Base-by-base conservation (phyloP, 1,140 invertebrate genomes). In the Phthorimaea operculella region DNA sequence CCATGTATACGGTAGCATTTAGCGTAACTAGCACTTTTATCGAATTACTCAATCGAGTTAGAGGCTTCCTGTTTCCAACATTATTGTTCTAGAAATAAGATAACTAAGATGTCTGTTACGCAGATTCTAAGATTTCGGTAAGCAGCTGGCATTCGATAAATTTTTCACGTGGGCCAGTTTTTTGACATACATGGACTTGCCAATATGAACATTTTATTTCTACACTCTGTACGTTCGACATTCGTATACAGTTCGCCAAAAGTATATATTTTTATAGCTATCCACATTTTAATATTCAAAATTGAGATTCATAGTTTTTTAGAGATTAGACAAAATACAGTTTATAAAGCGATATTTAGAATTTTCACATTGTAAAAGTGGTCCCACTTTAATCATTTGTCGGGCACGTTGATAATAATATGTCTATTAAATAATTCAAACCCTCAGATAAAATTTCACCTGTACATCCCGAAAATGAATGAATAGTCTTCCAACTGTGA, bases 241-340 rank as follows among this genome's bases (percentile, higher is more conserved):
- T 70, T 70, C 60, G 66, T 72, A 72, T 72, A 77, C 76, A 70
- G 74, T 77, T 73, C 68, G 74, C 72, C 74, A 76, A 81, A 76
- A 68, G 62, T 82, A 72, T 79, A 79, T 83, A 83, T 83, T 79
- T 79, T 80, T 82, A 68, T 79, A 80, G 68, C 65, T 79, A 74
- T 70, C 70, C 74, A 79, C 67, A 72, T 76, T 76, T 75, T 58
- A 58, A 51, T 60, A 66, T 66, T 64, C 64, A 63, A 70, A 66
- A 70, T 70, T 66, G 58, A 60, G 44, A 60, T 52, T 66, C 54
- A 62, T 67, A 67, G 53, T 52, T 62, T 64, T 61, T 58, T 62
- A 66, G 55, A 57, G 50, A 51, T 52, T 63, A 63, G 61, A 54
- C 58, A 60, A 62, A 55, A 47, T 59, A 59, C 65, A 53, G 57